Evolutionary conservation across 2,113 vertebrate species (phyloP), one percentile per base, ranked within the genome.

Genomic region (Hippopotamus amphibius): DNA sequence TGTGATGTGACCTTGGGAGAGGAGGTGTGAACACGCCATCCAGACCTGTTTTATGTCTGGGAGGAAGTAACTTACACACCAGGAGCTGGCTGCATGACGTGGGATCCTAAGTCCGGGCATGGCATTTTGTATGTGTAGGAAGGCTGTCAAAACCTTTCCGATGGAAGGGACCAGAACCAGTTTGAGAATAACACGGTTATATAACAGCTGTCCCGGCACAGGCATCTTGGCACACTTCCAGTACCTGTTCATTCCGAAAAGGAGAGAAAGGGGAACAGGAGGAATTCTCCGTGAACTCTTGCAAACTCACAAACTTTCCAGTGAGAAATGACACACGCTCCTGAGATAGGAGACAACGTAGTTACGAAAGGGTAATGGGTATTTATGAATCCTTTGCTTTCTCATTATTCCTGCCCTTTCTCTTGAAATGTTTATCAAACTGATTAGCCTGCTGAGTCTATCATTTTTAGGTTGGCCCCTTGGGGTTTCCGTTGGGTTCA

Each of bases 51-150:
- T 69, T 72, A 6, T 11, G 88, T 95, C 92, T 57, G 63, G n/a
- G 8, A 48, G 69, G 87, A 83, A 93, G 79, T 46, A 53, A 69
- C 81, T 74, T 79, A 46, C 69, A 53, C 41, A 19, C 74, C 9
- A 0, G 74, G 90, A 80, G 48, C 89, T 37, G 61, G 68, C 92
- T 96, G 12, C 2, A 0, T 65, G 71, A 69, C 11, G 55, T 81
- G 95, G 84, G 80, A 90, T 88, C 93, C 98, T 97, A 96, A 97
- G 95, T 97, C 94, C 92, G 96, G 95, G 41, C 26, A 46, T 92
- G 94, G 88, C 96, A 96, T 98, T 98, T 94, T 76, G 81, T 63
- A 63, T 82, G 95, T 90, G 97, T 95, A 61, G 97, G 97, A 97
- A 94, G 95, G 74, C 85, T 93, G 96, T 95, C 92, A 90, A 37